Conservation (phyloP, 37 sponge, comb jelly and placozoan species). For the Aplysina aerophoba region DNA sequence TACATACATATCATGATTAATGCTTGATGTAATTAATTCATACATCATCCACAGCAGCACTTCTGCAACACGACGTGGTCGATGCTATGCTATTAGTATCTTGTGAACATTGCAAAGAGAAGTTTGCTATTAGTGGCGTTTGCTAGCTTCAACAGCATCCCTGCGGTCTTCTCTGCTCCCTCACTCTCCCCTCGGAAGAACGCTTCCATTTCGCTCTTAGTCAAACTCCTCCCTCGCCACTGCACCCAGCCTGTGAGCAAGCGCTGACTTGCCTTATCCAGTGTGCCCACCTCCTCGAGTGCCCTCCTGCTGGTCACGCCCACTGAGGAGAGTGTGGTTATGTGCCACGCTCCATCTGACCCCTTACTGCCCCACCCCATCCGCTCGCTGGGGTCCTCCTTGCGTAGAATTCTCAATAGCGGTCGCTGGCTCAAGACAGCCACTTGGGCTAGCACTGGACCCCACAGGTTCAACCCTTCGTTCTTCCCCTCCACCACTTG, state of each 20-base stretch:
- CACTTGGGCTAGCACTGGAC: background rate
- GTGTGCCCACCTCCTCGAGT: background rate
- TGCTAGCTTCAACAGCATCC: background rate
- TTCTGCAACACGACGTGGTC: background rate
- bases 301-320: background rate
- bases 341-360: background rate
- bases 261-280: background rate
- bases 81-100: too few relatives aligned
- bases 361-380: conserved; percentile 15
- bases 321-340: background rate
- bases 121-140: background rate
- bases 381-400: conserved; percentile 9
- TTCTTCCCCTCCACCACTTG: background rate
- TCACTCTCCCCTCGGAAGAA: background rate
- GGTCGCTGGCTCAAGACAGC: background rate
- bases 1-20: too few relatives aligned
- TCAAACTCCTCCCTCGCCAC: background rate
- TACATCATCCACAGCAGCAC: background rate
- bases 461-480: background rate
- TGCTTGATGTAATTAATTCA: too few relatives aligned
- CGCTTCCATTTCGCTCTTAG: background rate
- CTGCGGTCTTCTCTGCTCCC: background rate
- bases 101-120: background rate
- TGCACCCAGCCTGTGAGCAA: background rate
- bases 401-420: background rate